Percentiles rank a stretch among this genome's conserved stretches.
phyloP scores from a whole-genome alignment of 2,113 vertebrate species.

The Laterallus jamaicensis region DNA sequence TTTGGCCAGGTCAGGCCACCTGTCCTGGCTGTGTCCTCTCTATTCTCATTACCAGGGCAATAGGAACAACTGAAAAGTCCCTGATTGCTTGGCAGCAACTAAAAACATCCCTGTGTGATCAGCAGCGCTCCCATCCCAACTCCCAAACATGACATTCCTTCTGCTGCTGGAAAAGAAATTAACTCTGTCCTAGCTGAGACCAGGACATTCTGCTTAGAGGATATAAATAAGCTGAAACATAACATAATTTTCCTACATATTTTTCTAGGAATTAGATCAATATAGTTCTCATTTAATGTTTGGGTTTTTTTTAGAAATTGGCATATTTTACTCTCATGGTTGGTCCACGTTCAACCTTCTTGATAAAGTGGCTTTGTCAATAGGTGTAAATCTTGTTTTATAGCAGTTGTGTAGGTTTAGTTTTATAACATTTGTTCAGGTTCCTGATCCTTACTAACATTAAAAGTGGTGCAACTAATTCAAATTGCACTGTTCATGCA shows the following conservation, averaged over 20 bases:
- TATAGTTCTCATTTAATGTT: background rate
- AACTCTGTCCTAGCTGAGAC: too few species aligned
- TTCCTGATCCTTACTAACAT: background rate
- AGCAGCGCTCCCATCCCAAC: too few species aligned
- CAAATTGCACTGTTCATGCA: background rate
- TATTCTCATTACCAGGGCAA: too few species aligned
- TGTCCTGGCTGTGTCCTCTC: too few species aligned
- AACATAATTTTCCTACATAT: fast-evolving
- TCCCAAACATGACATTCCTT: too few species aligned
- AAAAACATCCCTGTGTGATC: too few species aligned
- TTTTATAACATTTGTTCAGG: background rate
- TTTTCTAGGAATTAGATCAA: background rate
- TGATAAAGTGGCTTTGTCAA: background rate
- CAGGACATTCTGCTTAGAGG: background rate
- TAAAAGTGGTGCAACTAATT: background rate
- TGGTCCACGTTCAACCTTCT: background rate
- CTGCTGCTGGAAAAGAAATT: too few species aligned
- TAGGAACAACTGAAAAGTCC: too few species aligned
- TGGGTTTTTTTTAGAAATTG: background rate
- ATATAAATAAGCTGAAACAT: background rate
- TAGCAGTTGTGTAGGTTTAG: background rate
- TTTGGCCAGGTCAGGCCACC: too few species aligned
- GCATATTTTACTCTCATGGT: background rate
- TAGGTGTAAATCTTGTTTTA: background rate
- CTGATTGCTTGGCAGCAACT: too few species aligned